Evolutionary conservation across 2,113 vertebrate species (phyloP), one percentile per base, ranked within the genome.

Genomic region (Amblyopsis rosae): DNA sequence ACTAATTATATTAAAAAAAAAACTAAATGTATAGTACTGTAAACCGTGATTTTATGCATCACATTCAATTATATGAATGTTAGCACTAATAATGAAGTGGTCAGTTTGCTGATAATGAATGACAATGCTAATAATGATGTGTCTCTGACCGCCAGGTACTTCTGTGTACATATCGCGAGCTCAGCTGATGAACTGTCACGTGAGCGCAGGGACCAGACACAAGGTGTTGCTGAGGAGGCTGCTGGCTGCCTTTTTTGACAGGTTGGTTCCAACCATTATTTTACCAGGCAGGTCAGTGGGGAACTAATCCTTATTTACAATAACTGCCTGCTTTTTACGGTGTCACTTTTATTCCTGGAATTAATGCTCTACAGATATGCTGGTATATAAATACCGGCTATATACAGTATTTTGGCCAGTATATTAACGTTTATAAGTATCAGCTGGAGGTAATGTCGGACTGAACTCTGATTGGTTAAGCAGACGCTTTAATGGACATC

Each of bases 181-280:
- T 10, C 96, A 98, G 90, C 94, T 98, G 57, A 98, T 98, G 96
- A 98, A 98, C 91, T 98, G 96, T 90, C 96, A 98, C 1, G 95
- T 98, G 82, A 98, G 96, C 0, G 96, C 96, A 0, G 96, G 96
- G 72, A 98, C 96, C 4, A 91, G 96, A 86, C 96, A 98, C 90
- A 98, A 98, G 87, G 96, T 98, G 72, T 92, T 98, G 62, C 93
- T 98, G 50, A 92, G 96, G 76, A 93, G 96, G 83, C 93, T 98
- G 76, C 92, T 98, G 85, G 96, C 96, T 1, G 96, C 96, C 75
- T 98, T 98, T 90, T 98, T 98, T 56, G 96, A 98, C 91, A 91
- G 96, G 96, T 98, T 76, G 73, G 87, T 85, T 72, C 48, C 70
- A 51, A 33, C 59, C 26, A 26, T 26, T 2, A 26, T 26, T 26